Percentiles rank a stretch among this genome's conserved stretches.
Evolutionary conservation across 2,888 invertebrate genomes (phyloP).

Genomic region (Hypselothyrea guttata): DNA sequence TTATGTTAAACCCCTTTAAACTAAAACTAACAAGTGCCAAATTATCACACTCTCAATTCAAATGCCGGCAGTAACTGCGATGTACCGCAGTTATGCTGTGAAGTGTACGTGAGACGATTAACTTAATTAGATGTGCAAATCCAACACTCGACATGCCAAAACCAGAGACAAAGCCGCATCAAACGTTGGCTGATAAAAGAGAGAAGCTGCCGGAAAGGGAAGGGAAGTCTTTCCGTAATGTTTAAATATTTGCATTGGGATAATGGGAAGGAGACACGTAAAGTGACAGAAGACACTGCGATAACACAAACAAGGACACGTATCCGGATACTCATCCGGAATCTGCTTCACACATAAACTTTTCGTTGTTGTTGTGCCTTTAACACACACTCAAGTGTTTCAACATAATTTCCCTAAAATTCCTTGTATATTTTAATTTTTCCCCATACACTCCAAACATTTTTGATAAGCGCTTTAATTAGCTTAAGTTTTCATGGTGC

Average conservation of each 20-base stretch:
- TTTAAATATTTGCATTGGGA: constrained; percentile 54
- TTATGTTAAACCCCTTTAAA: no score
- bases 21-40: not conserved
- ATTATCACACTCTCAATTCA: constrained; percentile 22
- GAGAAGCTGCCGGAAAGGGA: constrained; percentile 8
- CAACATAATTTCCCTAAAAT: constrained; percentile 46
- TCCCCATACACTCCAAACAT: constrained; percentile 16
- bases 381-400: constrained; percentile 49
- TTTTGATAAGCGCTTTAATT: constrained; percentile 57
- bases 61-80: constrained; percentile 15
- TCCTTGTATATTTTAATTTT: constrained; percentile 49
- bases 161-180: constrained; percentile 23
- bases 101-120: constrained; percentile 42
- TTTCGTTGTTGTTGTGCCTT: constrained; percentile 20
- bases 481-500: constrained; percentile 56
- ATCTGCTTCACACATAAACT: constrained; percentile 9
- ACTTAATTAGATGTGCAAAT: constrained; percentile 47
- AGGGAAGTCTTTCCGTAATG: constrained; percentile 23
- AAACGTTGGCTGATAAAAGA: constrained; percentile 1
- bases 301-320: constrained; percentile 26
- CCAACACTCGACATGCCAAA: constrained; percentile 21
- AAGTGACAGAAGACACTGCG: constrained; percentile 23
- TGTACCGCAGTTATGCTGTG: constrained; percentile 17
- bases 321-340: constrained; percentile 8
- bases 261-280: constrained; percentile 3